These are phyloP conservation scores for rabbit (Oryctolagus cuniculus) DNA, from an alignment of 2,113 vertebrate species.

Conservation along the genomic window DNA sequence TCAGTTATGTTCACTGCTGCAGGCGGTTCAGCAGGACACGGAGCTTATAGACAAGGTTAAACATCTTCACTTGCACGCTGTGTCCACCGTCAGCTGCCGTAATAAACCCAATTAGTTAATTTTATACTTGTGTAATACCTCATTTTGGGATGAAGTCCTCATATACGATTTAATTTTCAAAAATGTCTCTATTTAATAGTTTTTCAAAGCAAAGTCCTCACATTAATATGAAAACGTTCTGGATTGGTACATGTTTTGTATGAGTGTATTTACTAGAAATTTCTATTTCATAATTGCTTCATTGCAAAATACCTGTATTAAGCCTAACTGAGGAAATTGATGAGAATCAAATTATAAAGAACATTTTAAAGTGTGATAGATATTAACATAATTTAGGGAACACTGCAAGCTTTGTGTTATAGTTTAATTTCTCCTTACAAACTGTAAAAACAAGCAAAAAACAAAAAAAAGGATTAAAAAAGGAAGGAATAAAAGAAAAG, in stretches of 20 bases:
- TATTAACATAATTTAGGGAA: neutral
- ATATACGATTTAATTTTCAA: neutral
- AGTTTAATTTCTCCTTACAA: neutral
- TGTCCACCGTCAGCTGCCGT: neutral
- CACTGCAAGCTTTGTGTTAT: neutral
- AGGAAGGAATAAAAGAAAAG: fast-evolving
- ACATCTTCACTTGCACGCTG: neutral
- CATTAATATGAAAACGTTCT: neutral
- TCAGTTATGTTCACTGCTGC: neutral
- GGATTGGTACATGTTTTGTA: neutral
- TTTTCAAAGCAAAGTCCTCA: neutral
- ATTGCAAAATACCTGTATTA: neutral
- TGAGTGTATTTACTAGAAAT: neutral
- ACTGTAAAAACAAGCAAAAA: neutral
- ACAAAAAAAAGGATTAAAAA: too few relatives aligned
- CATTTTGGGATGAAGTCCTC: neutral
- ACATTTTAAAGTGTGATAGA: neutral
- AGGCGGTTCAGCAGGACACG: neutral
- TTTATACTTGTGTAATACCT: neutral
- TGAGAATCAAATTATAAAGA: neutral
- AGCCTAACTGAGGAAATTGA: neutral
- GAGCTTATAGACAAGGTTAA: constrained; percentile 19
- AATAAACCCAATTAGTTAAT: neutral
- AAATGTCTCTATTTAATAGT: constrained; percentile 9
- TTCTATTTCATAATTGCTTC: neutral